Percentiles rank a stretch among this genome's conserved stretches.
These are phyloP conservation scores for Felis chaus DNA, from an alignment of 2,113 vertebrate species.

Conservation along the genomic window DNA sequence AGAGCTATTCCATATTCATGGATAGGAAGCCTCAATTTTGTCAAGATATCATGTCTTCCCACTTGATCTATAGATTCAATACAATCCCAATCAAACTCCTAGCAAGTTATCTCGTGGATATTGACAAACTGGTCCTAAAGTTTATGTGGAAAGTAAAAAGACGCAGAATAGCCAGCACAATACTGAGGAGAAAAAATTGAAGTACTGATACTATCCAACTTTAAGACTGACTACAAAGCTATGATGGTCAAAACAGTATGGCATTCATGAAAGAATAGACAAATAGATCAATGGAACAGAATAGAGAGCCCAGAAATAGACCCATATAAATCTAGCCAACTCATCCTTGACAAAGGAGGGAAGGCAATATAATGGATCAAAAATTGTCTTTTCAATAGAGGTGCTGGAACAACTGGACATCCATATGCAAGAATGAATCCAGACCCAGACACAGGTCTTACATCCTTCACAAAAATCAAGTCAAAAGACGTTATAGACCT, in stretches of 20 bases:
- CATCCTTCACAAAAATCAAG: background rate
- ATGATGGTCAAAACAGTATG: background rate
- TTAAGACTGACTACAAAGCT: background rate
- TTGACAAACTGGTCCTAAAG: background rate
- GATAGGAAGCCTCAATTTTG: background rate
- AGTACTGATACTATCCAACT: background rate
- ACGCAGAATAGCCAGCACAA: background rate
- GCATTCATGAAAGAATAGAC: background rate
- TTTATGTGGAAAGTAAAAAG: background rate
- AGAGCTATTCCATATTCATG: background rate
- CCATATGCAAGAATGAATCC: background rate
- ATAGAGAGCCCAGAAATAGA: background rate
- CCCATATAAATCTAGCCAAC: background rate
- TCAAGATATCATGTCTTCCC: background rate
- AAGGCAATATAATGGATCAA: background rate
- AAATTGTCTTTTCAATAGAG: background rate
- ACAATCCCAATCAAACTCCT: background rate
- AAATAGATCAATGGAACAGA: background rate
- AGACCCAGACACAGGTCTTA: background rate
- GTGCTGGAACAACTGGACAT: background rate
- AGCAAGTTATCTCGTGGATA: background rate
- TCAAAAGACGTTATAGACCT: background rate
- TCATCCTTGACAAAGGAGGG: background rate
- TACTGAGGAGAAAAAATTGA: background rate
- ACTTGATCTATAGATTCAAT: background rate